A percentile compares a stretch with the other conserved stretches of the same genome.
phyloP scores from a whole-genome alignment of 2,113 vertebrate species.

The Rafetus swinhoei region DNA sequence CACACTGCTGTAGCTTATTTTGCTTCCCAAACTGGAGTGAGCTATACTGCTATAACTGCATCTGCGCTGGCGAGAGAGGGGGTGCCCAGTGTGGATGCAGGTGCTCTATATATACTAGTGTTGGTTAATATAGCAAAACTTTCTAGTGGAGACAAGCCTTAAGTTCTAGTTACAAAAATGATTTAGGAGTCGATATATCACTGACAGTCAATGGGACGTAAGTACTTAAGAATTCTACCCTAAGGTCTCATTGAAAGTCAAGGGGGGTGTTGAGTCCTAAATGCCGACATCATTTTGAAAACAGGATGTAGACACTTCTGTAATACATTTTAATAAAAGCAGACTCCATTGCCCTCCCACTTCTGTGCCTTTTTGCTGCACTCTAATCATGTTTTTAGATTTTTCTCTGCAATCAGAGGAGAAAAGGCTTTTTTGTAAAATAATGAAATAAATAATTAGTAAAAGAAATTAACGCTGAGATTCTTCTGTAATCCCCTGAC shows the following conservation, averaged over 20 bases:
- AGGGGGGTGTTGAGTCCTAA: not conserved
- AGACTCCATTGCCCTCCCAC: not conserved
- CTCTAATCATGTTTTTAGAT: not conserved
- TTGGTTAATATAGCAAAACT: not conserved
- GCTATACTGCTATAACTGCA: not conserved
- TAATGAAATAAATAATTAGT: not conserved
- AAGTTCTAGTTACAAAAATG: not conserved
- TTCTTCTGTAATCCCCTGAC: not conserved
- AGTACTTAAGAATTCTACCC: not conserved
- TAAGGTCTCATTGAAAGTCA: not conserved
- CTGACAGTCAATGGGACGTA: not conserved
- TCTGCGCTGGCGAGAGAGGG: not conserved
- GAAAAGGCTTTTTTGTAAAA: not conserved
- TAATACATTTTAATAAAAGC: not conserved
- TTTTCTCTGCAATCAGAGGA: not conserved
- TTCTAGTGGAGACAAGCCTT: not conserved
- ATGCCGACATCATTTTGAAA: not conserved
- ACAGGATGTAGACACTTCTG: not conserved
- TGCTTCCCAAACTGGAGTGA: too few species aligned
- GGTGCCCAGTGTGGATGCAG: too few species aligned
- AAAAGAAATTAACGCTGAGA: not conserved
- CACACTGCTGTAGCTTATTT: not conserved
- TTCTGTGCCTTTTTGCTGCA: not conserved
- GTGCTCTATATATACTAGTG: not conserved
- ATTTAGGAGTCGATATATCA: not conserved